Evolutionary conservation across 2,888 invertebrate genomes (phyloP).

Genomic region (Drosophila kambysellisi): DNA sequence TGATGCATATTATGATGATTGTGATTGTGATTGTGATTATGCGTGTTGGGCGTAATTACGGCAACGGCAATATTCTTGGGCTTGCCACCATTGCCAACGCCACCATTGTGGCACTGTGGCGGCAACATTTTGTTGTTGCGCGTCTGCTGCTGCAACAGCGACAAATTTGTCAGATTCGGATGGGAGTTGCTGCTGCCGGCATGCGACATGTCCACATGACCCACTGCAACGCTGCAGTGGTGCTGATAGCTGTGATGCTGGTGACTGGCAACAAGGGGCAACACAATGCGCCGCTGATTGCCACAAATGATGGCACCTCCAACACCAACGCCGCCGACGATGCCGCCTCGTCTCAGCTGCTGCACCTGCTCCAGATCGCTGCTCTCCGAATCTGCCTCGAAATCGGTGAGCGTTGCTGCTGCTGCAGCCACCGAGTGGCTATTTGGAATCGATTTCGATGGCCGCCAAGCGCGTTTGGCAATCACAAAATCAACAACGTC

Average conservation of each 20-base stretch:
- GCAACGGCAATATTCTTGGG: constrained; percentile 81
- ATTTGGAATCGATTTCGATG: constrained; percentile 46
- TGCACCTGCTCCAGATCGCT: constrained; percentile 85
- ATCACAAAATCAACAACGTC: constrained; percentile 76
- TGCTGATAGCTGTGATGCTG: constrained; percentile 19
- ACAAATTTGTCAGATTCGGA: constrained; percentile 44
- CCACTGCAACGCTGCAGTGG: constrained; percentile 5
- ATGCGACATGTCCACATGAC: constrained; percentile 53
- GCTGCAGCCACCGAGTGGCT: constrained; percentile 45
- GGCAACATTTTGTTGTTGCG: constrained; percentile 72
- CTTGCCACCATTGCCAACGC: constrained; percentile 42
- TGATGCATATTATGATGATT: constrained; percentile 27
- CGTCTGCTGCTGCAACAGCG: constrained; percentile 64
- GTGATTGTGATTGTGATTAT: constrained; percentile 36
- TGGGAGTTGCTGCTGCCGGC: constrained; percentile 48
- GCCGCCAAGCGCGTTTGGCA: constrained; percentile 72
- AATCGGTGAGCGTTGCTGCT: constrained; percentile 84
- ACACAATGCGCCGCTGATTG: constrained; percentile 19
- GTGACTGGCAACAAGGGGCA: constrained; percentile 26
- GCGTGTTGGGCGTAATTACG: constrained; percentile 81
- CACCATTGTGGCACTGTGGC: constrained; percentile 45
- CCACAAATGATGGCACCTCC: constrained; percentile 29
- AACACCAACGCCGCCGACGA: constrained; percentile 7
- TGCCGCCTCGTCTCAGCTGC: constrained; percentile 50
- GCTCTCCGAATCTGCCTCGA: constrained; percentile 88